phyloP scores from a whole-genome alignment of 2,888 invertebrate species.

The Agriotes lineatus region DNA sequence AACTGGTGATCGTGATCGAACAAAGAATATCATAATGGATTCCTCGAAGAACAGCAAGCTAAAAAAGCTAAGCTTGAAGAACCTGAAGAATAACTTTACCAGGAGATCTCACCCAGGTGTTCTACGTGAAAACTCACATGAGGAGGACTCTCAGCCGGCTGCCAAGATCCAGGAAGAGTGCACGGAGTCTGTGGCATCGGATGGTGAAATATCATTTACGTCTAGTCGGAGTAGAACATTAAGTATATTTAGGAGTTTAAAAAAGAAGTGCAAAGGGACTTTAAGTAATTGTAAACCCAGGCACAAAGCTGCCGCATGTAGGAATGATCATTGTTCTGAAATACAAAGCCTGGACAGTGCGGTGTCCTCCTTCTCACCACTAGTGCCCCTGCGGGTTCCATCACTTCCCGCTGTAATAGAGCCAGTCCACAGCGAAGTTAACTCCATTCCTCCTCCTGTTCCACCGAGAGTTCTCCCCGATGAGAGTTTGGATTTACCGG shows the following conservation, averaged over 20 bases:
- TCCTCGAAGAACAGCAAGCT: slow-evolving; percentile 25
- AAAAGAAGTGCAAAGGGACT: slow-evolving; percentile 43
- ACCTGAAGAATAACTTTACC: slow-evolving; percentile 33
- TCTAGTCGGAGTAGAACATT: slow-evolving; percentile 39
- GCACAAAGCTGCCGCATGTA: background rate
- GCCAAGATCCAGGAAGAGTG: background rate
- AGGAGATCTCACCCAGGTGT: slow-evolving; percentile 1
- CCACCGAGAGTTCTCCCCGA: slow-evolving; percentile 34
- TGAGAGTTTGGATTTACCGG: background rate
- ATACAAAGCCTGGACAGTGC: background rate
- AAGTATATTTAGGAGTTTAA: slow-evolving; percentile 43
- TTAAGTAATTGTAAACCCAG: slow-evolving; percentile 42
- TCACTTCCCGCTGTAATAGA: background rate
- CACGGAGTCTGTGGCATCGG: background rate
- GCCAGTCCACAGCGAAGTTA: background rate
- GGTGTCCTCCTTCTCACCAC: background rate
- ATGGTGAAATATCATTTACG: slow-evolving; percentile 34
- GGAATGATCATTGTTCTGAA: background rate
- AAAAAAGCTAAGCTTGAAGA: slow-evolving; percentile 34
- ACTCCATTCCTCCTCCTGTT: slow-evolving; percentile 36
- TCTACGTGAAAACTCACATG: background rate
- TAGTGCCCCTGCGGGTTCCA: background rate
- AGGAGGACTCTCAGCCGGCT: background rate
- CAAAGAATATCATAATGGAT: slow-evolving; percentile 7
- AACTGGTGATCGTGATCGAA: too few species aligned